A percentile compares a stretch with the other conserved stretches of the same genome.
These are phyloP conservation scores for Pyrocoelia pectoralis DNA, from an alignment of 2,888 invertebrate species.

Conservation along the genomic window DNA sequence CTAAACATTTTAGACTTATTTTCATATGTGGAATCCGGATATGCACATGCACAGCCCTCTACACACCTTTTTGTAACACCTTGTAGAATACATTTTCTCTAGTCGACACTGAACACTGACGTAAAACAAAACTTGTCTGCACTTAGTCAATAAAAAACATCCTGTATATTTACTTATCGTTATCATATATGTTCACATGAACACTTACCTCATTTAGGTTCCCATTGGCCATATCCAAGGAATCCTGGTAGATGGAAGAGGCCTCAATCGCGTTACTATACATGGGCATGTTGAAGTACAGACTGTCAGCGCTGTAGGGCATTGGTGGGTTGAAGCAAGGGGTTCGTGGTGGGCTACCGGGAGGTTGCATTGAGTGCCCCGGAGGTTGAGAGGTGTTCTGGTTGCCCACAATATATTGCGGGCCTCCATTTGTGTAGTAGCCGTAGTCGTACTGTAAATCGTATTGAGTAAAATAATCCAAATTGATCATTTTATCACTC, in stretches of 20 bases:
- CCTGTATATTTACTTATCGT: too few relatives aligned
- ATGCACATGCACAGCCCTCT: too few relatives aligned
- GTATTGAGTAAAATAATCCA: too few relatives aligned
- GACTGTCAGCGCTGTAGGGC: conserved; percentile 40
- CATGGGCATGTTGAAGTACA: conserved; percentile 54
- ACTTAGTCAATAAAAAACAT: background rate
- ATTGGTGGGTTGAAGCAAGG: conserved; percentile 45
- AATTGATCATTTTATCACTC: too few relatives aligned
- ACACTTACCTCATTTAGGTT: conserved; percentile 49
- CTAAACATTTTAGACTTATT: too few relatives aligned
- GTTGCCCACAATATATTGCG: conserved; percentile 49
- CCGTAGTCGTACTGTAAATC: conserved; percentile 55
- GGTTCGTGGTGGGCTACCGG: conserved; percentile 48
- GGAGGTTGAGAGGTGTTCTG: conserved; percentile 44
- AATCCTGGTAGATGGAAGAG: conserved; percentile 46
- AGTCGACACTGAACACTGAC: too few relatives aligned
- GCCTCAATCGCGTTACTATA: conserved; percentile 51
- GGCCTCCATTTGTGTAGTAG: conserved; percentile 54
- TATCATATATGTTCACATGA: too few relatives aligned
- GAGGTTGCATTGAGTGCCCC: conserved; percentile 45
- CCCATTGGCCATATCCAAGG: conserved; percentile 50
- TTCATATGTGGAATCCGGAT: too few relatives aligned
- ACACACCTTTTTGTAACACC: too few relatives aligned
- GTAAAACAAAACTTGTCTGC: too few relatives aligned
- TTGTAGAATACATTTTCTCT: too few relatives aligned